phyloP scores from a whole-genome alignment of 2,888 invertebrate species.

The Linyphia triangularis region DNA sequence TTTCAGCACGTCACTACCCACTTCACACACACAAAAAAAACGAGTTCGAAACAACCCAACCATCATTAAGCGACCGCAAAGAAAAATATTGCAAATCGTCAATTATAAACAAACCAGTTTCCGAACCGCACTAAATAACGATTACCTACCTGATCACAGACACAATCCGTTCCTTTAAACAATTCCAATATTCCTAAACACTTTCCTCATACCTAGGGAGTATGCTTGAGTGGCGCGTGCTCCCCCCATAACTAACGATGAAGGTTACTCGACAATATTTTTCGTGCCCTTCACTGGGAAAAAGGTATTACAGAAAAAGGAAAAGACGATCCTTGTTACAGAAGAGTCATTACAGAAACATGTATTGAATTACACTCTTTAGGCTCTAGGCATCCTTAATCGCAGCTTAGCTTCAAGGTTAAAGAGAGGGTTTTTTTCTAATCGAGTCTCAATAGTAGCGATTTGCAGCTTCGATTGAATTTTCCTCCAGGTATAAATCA shows the following conservation, averaged over 20 bases:
- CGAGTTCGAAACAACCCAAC: no score
- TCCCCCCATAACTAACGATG: neutral
- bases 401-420: neutral
- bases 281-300: neutral
- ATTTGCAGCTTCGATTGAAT: neutral
- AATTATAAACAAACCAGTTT: no score
- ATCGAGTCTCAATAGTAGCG: neutral
- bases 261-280: neutral
- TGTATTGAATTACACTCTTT: neutral
- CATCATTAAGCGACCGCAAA: no score
- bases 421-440: neutral
- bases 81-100: no score
- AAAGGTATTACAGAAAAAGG: neutral
- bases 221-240: neutral
- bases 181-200: no score
- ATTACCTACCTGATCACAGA: no score
- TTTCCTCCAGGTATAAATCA: neutral
- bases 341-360: neutral
- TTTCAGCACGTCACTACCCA: no score
- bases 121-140: no score
- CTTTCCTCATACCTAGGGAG: neutral
- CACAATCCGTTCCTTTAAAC: no score
- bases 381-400: neutral
- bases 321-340: neutral
- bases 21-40: no score